phyloP scores from a whole-genome alignment of 2,888 invertebrate species.

The Yponomeuta cagnagella region DNA sequence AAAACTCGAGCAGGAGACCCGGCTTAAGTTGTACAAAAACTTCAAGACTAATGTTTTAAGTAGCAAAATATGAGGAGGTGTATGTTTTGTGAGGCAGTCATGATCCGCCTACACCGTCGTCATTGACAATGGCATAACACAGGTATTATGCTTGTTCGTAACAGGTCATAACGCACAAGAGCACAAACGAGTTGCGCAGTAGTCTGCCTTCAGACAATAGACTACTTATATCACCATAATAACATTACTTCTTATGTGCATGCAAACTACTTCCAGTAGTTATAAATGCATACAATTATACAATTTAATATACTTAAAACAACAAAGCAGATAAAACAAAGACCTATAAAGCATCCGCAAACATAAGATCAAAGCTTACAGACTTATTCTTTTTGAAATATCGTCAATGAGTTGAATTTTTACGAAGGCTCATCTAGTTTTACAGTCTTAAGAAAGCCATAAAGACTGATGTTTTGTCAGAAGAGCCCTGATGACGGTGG shows the following conservation, averaged over 20 bases:
- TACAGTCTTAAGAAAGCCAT: conserved; percentile 8
- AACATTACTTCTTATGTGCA: conserved; percentile 32
- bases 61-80: neutral
- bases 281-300: neutral
- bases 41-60: neutral
- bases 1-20: neutral
- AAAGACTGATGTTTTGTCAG: conserved; percentile 13
- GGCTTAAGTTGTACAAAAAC: neutral
- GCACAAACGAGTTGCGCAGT: conserved; percentile 37
- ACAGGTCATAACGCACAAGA: conserved; percentile 4
- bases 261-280: neutral
- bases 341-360: neutral
- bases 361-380: too few relatives aligned
- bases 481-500: conserved; percentile 14
- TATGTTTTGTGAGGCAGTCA: conserved; percentile 17
- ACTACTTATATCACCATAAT: conserved; percentile 43
- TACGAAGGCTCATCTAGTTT: conserved; percentile 13
- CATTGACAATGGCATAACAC: conserved; percentile 45
- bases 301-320: conserved; percentile 31
- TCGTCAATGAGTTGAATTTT: conserved; percentile 13
- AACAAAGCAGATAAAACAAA: conserved; percentile 29
- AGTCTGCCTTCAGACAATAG: conserved; percentile 57
- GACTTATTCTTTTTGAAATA: neutral
- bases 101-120: conserved; percentile 47
- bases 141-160: conserved; percentile 33